Evolutionary conservation across 1,140 invertebrate species (phyloP).

Genomic region (Tribolium madens): DNA sequence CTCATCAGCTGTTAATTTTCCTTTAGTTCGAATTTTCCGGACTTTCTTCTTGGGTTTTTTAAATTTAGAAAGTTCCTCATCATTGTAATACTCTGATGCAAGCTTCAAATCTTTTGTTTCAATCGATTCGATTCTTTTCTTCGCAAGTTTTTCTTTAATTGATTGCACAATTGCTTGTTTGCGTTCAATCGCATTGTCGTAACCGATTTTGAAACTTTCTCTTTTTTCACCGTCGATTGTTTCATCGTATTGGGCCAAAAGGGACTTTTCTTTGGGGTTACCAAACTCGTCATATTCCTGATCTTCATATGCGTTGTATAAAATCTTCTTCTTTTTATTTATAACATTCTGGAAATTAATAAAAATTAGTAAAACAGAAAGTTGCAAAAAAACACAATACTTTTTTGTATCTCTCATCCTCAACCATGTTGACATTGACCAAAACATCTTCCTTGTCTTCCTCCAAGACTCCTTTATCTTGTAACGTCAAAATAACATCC

Average conservation of each 20-base stretch:
- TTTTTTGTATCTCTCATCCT: slow-evolving; percentile 92
- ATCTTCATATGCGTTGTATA: slow-evolving; percentile 89
- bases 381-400: too few species aligned
- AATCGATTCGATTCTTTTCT: slow-evolving; percentile 81
- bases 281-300: slow-evolving; percentile 87
- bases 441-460: slow-evolving; percentile 87
- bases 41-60: slow-evolving; percentile 96
- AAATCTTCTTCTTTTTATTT: slow-evolving; percentile 85
- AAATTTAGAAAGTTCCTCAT: slow-evolving; percentile 85
- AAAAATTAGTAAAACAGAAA: too few species aligned
- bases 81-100: slow-evolving; percentile 91
- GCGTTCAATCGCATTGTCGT: slow-evolving; percentile 66
- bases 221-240: slow-evolving; percentile 88
- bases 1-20: slow-evolving; percentile 73
- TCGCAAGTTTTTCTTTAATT: slow-evolving; percentile 73
- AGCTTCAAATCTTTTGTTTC: slow-evolving; percentile 75
- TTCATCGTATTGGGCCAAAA: slow-evolving; percentile 96
- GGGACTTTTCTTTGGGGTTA: slow-evolving; percentile 74
- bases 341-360: slow-evolving; percentile 76
- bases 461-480: slow-evolving; percentile 92
- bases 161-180: slow-evolving; percentile 68
- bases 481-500: slow-evolving; percentile 90
- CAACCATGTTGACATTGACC: slow-evolving; percentile 96
- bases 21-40: slow-evolving; percentile 69
- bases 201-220: slow-evolving; percentile 85